A percentile compares a stretch with the other conserved stretches of the same genome.
Conservation (phyloP, 1,140 invertebrate genomes). For the Camponotus floridanus region DNA sequence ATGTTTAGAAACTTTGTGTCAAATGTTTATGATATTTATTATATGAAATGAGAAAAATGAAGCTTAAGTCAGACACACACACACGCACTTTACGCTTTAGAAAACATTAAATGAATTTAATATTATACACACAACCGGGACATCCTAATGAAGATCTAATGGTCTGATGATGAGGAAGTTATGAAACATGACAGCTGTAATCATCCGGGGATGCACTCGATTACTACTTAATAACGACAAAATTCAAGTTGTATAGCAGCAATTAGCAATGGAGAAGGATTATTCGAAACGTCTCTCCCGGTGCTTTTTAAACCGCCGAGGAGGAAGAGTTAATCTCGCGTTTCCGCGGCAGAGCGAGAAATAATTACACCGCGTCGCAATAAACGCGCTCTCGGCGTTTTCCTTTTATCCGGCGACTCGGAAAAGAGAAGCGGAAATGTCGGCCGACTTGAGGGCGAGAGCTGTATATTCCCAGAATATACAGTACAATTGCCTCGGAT, state of each 20-base stretch:
- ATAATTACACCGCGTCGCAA: constrained; percentile 48
- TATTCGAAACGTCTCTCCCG: neutral
- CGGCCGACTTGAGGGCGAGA: neutral
- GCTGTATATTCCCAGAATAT: constrained; percentile 1
- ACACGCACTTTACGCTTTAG: no score
- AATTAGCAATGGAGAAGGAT: neutral
- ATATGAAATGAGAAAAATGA: constrained; percentile 12
- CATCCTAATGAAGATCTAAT: neutral
- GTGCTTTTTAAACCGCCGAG: neutral
- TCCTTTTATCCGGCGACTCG: neutral
- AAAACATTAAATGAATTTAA: no score
- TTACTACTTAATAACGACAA: no score
- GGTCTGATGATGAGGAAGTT: no score
- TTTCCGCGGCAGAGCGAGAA: constrained; percentile 51
- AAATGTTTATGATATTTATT: neutral
- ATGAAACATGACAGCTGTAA: neutral
- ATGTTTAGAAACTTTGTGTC: neutral
- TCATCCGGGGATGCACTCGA: neutral
- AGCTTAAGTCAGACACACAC: neutral
- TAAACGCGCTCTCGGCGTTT: constrained; percentile 33
- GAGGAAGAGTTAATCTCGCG: constrained; percentile 43
- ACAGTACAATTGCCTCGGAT: neutral
- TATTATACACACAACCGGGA: no score
- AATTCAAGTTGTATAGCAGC: neutral
- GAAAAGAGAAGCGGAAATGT: constrained; percentile 20